Base-by-base conservation (phyloP, 2,888 invertebrate genomes). In the Gasteruption jaculator region DNA sequence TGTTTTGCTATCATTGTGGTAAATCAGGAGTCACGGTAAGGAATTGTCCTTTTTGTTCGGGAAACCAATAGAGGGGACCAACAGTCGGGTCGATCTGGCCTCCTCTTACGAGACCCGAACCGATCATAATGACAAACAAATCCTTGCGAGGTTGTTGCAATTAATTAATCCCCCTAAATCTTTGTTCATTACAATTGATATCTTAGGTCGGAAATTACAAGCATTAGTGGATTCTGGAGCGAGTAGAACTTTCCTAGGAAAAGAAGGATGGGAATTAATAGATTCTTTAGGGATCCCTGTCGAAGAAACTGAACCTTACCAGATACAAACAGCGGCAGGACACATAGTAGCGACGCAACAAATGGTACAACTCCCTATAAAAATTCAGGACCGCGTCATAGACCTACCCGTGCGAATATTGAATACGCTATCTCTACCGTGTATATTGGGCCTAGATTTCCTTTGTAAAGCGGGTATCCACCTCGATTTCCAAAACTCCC, bases 1-100 rank as follows among this genome's bases (percentile, higher is more conserved):
- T 30, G 3, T 30, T 30, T 30, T 30, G 30, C 6, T 30, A 30
- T 10, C 16, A 15, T n/a, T 30, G 30, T 14, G 16, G 30, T 11
- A 3, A 30, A 3, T 18, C 16, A 15, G 15, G 19, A 4, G 30
- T 30, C 10, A 30, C 30, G 8, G 10, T n/a, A 4, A 12, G 10
- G 10, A 30, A 2, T 14, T 30, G 30, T 30, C 7, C 30, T 15
- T 18, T 18, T 7, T 30, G 30, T 30, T 30, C 12, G 15, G 3
- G 10, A 30, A 30, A 30, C 12, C 19, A 14, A 15, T 2, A 10
- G 3, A 4, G 19, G 30, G 19, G 30, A 11, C 30, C 10, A 18
- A n/a, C 4, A 3, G 2, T 3, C 8, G 15, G 30, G 30, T n/a
- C n/a, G n/a, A n/a, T 19, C 4, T n/a, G n/a, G n/a, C n/a, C 16